Conservation (phyloP, 1,140 invertebrate species). For the Papilio glaucus region DNA sequence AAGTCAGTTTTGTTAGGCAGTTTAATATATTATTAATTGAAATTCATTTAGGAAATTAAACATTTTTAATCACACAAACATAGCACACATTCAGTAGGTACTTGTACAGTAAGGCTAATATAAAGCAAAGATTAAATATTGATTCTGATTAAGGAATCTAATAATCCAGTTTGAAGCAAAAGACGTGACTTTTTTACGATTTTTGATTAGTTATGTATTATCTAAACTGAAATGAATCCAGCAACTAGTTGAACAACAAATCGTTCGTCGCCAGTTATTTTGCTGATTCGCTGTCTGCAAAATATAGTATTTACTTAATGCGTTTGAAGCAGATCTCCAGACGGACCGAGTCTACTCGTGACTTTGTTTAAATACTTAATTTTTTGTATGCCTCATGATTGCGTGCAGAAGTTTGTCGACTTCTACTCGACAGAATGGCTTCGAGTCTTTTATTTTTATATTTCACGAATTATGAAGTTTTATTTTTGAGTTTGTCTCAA, state of each 20-base stretch:
- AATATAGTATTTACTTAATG: constrained; percentile 24
- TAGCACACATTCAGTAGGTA: too few species aligned
- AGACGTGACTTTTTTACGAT: too few species aligned
- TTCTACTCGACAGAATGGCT: not conserved
- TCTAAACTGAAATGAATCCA: not conserved
- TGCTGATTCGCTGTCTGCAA: constrained; percentile 18
- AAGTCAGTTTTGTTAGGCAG: too few species aligned
- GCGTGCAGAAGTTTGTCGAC: not conserved
- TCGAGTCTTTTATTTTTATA: not conserved
- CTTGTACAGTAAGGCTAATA: too few species aligned
- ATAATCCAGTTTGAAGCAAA: too few species aligned
- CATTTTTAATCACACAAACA: too few species aligned
- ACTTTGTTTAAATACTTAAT: constrained; percentile 6
- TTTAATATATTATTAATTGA: too few species aligned
- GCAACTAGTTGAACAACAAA: constrained; percentile 5
- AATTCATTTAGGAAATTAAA: too few species aligned
- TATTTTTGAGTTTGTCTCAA: too few species aligned
- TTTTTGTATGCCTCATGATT: constrained; percentile 1
- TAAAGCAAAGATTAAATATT: too few species aligned
- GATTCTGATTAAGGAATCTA: too few species aligned
- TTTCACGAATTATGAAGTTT: too few species aligned
- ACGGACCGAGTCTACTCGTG: constrained; percentile 13
- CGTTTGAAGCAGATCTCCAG: constrained; percentile 3
- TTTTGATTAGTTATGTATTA: not conserved
- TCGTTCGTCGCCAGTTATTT: constrained; percentile 11